phyloP scores from a whole-genome alignment of 2,113 vertebrate species.

The Phrynosoma platyrhinos region DNA sequence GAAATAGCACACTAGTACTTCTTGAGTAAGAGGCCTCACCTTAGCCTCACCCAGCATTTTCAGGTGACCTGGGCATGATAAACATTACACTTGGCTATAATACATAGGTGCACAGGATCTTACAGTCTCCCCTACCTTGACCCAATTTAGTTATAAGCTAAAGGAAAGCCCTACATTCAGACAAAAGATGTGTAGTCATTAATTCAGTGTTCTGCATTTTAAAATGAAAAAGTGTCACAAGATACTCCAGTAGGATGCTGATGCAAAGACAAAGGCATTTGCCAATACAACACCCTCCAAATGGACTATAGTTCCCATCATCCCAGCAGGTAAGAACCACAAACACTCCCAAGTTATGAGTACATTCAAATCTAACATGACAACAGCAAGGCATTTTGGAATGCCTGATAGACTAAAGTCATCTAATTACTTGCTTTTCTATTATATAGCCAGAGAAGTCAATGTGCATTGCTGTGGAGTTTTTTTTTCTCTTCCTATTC shows the following conservation, averaged over 20 bases:
- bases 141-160: neutral
- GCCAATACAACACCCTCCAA: too few species aligned
- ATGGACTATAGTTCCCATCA: too few species aligned
- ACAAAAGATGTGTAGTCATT: neutral
- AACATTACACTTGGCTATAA: neutral
- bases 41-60: too few species aligned
- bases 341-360: slow-evolving; percentile 23
- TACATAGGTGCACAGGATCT: neutral
- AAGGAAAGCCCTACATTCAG: slow-evolving; percentile 10
- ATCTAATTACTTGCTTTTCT: slow-evolving; percentile 48
- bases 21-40: too few species aligned
- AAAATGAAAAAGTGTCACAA: slow-evolving; percentile 54
- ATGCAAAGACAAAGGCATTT: slow-evolving; percentile 42
- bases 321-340: neutral
- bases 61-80: neutral
- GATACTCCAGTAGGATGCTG: slow-evolving; percentile 36
- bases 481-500: slow-evolving; percentile 33
- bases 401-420: slow-evolving; percentile 39
- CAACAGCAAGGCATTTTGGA: slow-evolving; percentile 6
- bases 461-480: slow-evolving; percentile 6
- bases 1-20: too few species aligned
- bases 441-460: slow-evolving; percentile 30
- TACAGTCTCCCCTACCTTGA: neutral
- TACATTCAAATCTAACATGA: slow-evolving; percentile 48
- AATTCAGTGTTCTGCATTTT: slow-evolving; percentile 46